Conservation (phyloP, 53 echinoderm and acorn worm species). For the Astropecten irregularis region DNA sequence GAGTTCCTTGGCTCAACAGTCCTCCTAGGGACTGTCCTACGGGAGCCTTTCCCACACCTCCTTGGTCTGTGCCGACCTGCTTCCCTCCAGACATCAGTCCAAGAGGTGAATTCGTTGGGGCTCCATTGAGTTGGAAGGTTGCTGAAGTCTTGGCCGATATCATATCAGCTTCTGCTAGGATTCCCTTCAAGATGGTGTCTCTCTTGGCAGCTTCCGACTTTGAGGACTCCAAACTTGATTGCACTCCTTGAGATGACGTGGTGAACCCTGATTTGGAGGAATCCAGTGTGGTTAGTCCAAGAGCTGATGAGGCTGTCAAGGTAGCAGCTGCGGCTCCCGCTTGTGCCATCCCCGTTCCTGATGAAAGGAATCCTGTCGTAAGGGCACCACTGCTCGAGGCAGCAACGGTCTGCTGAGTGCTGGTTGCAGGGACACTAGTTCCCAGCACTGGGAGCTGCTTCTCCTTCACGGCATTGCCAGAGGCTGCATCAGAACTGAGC, state of each 20-base stretch:
- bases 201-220: neutral
- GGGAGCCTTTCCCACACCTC: neutral
- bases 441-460: neutral
- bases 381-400: no score
- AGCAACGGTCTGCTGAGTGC: neutral
- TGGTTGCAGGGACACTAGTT: neutral
- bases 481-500: neutral
- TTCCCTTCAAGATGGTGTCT: conserved; percentile 1
- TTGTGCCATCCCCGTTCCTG: neutral
- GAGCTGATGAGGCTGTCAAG: neutral
- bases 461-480: neutral
- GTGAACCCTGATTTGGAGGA: neutral
- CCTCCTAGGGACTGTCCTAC: neutral
- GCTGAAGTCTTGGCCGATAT: neutral
- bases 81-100: neutral
- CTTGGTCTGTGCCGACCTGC: neutral
- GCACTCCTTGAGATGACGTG: neutral
- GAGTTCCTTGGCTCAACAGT: conserved; percentile 13
- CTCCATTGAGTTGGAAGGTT: neutral
- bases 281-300: conserved; percentile 8
- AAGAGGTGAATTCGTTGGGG: neutral
- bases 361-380: no score
- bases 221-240: no score
- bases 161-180: neutral
- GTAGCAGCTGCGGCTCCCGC: neutral